Percentiles rank a stretch among this genome's conserved stretches.
phyloP scores from a whole-genome alignment of 2,113 vertebrate species.

The Siphamia tubifer region DNA sequence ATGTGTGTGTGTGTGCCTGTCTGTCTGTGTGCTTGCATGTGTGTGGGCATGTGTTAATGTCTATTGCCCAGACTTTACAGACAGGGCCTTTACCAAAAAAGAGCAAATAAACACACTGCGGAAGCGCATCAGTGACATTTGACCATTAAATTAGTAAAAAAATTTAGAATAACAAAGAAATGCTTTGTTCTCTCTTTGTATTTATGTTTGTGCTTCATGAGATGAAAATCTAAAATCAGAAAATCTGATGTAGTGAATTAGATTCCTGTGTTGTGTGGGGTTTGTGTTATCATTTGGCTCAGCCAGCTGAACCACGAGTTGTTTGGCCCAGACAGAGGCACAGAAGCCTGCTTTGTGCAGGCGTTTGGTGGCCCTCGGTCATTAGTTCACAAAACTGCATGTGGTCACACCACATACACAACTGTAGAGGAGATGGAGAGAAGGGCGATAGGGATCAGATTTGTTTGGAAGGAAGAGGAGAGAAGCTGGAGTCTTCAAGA shows the following conservation, averaged over 20 bases:
- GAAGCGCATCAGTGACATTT: conserved; percentile 1
- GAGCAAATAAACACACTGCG: background rate
- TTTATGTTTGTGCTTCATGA: background rate
- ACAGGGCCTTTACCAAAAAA: background rate
- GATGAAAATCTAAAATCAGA: background rate
- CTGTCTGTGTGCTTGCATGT: no score
- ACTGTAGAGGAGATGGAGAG: conserved; percentile 23
- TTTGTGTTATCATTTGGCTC: conserved; percentile 46
- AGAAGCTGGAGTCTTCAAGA: conserved; percentile 8
- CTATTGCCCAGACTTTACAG: background rate
- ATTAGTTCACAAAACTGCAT: conserved; percentile 71
- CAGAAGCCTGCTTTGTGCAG: conserved; percentile 68
- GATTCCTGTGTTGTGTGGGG: background rate
- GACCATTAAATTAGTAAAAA: background rate
- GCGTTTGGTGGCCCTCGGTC: conserved; percentile 52
- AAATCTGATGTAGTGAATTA: background rate
- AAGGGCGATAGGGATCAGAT: conserved; percentile 39
- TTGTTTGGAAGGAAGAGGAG: background rate
- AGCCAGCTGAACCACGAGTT: conserved; percentile 56
- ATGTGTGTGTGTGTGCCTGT: background rate
- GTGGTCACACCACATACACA: conserved; percentile 13
- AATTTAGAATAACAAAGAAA: no score
- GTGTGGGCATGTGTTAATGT: conserved; percentile 1
- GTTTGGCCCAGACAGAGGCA: conserved; percentile 47
- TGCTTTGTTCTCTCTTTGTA: background rate